phyloP scores from a whole-genome alignment of 35 echinoderm and acorn worm species.

The Apostichopus japonicus region DNA sequence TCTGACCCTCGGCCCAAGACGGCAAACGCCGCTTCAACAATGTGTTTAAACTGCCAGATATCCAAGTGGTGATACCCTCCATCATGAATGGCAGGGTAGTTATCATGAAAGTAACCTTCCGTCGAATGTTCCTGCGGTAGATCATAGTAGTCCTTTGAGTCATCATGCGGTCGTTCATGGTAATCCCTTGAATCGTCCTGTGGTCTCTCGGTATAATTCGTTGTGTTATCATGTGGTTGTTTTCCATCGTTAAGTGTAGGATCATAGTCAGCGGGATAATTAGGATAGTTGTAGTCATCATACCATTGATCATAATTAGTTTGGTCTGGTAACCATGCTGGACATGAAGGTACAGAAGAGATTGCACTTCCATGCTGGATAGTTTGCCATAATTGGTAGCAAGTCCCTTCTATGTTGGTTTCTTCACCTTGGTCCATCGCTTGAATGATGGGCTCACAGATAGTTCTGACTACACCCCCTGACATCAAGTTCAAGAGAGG shows the following conservation, averaged over 20 bases:
- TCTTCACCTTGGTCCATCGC: background rate
- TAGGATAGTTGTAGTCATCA: background rate
- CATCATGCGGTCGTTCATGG: background rate
- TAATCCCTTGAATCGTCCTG: background rate
- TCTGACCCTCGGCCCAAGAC: background rate
- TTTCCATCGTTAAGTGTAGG: too few species aligned
- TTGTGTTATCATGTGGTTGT: background rate
- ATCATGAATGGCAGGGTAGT: background rate
- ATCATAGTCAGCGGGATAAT: background rate
- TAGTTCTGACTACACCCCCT: background rate
- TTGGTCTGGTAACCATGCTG: background rate
- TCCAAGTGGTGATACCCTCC: background rate
- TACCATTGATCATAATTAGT: background rate
- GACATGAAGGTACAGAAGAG: conserved; percentile 21
- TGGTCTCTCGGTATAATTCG: background rate
- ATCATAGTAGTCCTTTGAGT: background rate
- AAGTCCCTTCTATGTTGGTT: background rate
- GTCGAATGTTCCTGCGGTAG: background rate
- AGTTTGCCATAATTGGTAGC: conserved; percentile 15
- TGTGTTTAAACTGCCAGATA: conserved; percentile 11
- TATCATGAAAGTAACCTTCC: background rate
- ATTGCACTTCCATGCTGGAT: background rate
- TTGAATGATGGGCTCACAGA: conserved; percentile 37
- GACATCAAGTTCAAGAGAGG: conserved; percentile 38
- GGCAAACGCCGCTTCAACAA: background rate